Evolutionary conservation across 2,888 invertebrate genomes (phyloP).

Genomic region (Nephrotoma appendiculata): DNA sequence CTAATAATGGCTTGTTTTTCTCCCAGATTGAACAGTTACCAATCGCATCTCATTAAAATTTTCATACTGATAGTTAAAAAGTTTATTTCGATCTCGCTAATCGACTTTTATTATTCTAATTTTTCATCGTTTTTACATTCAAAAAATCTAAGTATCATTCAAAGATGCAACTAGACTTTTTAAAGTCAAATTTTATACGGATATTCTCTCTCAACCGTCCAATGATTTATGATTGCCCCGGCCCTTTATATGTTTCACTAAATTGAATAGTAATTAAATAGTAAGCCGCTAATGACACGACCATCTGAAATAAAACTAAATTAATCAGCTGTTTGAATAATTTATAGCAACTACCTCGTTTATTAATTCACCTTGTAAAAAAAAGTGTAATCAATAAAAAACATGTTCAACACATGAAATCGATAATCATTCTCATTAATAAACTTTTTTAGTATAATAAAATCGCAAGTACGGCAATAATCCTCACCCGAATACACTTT

Average conservation of each 20-base stretch:
- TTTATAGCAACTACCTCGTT: background rate
- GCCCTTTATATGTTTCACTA: background rate
- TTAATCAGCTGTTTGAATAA: background rate
- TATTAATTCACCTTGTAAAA: background rate
- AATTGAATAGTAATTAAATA: background rate
- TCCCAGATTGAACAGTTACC: too few species aligned
- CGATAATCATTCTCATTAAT: background rate
- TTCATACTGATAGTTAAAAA: too few species aligned
- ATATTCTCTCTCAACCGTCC: too few species aligned
- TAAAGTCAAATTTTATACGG: too few species aligned
- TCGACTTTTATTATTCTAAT: too few species aligned
- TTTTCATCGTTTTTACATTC: too few species aligned
- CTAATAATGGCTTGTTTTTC: too few species aligned
- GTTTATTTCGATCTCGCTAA: too few species aligned
- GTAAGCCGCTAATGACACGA: background rate
- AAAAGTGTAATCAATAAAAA: background rate
- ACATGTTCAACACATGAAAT: background rate
- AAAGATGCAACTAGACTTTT: too few species aligned
- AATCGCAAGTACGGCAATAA: background rate
- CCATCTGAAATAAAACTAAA: background rate
- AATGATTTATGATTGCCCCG: background rate
- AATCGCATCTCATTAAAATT: too few species aligned
- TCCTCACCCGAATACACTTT: background rate
- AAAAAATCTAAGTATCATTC: too few species aligned
- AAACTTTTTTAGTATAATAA: background rate